phyloP scores from a whole-genome alignment of 2,797 vertebrate species.

The Dendrocincla tyrannina region DNA sequence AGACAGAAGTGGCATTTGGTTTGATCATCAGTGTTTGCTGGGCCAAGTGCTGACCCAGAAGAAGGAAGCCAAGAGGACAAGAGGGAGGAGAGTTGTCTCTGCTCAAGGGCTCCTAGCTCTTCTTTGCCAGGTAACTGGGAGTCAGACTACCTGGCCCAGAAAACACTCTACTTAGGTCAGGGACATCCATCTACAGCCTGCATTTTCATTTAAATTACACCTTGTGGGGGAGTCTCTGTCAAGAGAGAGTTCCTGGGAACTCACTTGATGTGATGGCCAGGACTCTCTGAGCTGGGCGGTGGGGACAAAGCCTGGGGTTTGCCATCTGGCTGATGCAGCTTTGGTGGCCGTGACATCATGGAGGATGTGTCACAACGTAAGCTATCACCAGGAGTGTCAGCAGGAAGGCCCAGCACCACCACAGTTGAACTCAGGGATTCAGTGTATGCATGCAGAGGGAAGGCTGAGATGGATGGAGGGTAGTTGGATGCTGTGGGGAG shows the following conservation, averaged over 20 bases:
- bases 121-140: background rate
- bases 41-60: background rate
- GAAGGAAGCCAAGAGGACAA: background rate
- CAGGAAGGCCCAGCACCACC: background rate
- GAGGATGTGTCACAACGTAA: background rate
- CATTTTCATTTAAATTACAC: accelerated
- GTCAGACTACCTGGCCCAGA: background rate
- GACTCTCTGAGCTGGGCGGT: accelerated
- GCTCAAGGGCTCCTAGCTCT: background rate
- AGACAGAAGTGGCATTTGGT: background rate
- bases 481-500: too few relatives aligned
- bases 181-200: background rate
- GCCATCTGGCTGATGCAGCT: background rate
- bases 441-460: background rate
- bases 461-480: background rate
- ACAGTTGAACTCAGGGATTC: background rate
- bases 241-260: background rate
- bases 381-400: background rate
- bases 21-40: background rate
- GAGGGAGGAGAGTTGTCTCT: background rate
- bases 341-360: background rate
- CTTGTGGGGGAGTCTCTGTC: background rate
- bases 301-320: background rate
- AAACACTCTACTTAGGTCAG: background rate
- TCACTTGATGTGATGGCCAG: background rate